A percentile compares a stretch with the other conserved stretches of the same genome.
Evolutionary conservation across 2,888 invertebrate genomes (phyloP).

Genomic region (Vanessa cardui): DNA sequence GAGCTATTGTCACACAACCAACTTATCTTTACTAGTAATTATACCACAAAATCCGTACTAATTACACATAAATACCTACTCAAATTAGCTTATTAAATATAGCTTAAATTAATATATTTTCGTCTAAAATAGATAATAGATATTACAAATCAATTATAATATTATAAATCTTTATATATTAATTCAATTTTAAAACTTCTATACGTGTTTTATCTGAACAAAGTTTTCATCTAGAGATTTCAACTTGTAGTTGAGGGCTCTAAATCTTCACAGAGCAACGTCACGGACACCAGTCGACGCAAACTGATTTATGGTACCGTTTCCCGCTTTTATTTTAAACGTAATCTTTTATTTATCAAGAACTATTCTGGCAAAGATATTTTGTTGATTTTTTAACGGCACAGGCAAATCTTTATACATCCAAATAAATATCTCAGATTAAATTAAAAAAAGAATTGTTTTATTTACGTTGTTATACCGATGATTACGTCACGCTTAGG

Average conservation of each 20-base stretch:
- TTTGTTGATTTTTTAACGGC: neutral
- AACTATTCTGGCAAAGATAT: neutral
- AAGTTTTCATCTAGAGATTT: conserved; percentile 30
- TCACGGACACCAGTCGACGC: conserved; percentile 35
- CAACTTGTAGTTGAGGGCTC: conserved; percentile 37
- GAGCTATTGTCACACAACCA: too few species aligned
- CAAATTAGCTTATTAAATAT: too few species aligned
- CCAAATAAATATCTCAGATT: too few species aligned
- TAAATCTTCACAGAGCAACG: conserved; percentile 49
- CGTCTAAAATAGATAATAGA: neutral
- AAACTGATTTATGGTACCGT: conserved; percentile 46
- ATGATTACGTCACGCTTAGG: too few species aligned
- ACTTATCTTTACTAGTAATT: too few species aligned
- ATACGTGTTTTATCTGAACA: conserved; percentile 16
- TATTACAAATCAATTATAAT: neutral
- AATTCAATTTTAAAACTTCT: conserved; percentile 4
- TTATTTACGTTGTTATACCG: too few species aligned
- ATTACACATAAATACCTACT: too few species aligned
- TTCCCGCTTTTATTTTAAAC: conserved; percentile 34
- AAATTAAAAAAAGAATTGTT: too few species aligned
- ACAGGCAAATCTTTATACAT: neutral
- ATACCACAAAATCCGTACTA: too few species aligned
- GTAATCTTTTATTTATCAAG: conserved; percentile 28
- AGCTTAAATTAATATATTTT: too few species aligned
- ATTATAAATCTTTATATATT: neutral